phyloP scores from a whole-genome alignment of 2,888 invertebrate species.

The Temnothorax unifasciatus region DNA sequence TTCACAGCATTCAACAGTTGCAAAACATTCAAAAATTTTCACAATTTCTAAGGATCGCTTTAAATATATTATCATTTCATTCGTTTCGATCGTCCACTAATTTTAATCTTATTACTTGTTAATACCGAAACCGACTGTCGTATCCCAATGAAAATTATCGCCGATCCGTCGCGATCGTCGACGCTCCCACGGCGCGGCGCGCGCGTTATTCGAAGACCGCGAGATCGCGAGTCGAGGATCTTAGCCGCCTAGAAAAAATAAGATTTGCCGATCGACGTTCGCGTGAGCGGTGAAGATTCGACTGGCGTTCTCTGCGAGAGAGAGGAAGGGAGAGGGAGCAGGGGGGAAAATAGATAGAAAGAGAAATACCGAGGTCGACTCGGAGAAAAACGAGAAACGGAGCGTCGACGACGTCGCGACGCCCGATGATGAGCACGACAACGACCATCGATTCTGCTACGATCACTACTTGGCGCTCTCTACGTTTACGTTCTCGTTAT shows the following conservation, averaged over 20 bases:
- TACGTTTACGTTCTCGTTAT: conserved; percentile 70
- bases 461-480: conserved; percentile 59
- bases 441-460: conserved; percentile 63
- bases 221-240: conserved; percentile 67
- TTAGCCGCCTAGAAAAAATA: conserved; percentile 79
- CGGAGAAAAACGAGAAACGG: conserved; percentile 12
- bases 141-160: conserved; percentile 42
- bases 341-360: neutral
- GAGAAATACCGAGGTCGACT: neutral
- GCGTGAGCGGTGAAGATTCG: conserved; percentile 53
- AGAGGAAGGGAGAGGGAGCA: neutral
- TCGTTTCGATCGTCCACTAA: neutral
- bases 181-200: conserved; percentile 3
- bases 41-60: neutral
- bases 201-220: conserved; percentile 24
- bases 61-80: neutral
- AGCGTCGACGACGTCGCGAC: conserved; percentile 53
- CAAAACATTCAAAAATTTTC: neutral
- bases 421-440: conserved; percentile 28
- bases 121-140: conserved; percentile 57
- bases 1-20: neutral
- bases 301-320: conserved; percentile 35
- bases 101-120: conserved; percentile 5
- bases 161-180: conserved; percentile 40
- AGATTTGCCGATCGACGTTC: conserved; percentile 67